Base-by-base conservation (phyloP, 92 coral and sea anemone species). In the Phenganax stokvisi region DNA sequence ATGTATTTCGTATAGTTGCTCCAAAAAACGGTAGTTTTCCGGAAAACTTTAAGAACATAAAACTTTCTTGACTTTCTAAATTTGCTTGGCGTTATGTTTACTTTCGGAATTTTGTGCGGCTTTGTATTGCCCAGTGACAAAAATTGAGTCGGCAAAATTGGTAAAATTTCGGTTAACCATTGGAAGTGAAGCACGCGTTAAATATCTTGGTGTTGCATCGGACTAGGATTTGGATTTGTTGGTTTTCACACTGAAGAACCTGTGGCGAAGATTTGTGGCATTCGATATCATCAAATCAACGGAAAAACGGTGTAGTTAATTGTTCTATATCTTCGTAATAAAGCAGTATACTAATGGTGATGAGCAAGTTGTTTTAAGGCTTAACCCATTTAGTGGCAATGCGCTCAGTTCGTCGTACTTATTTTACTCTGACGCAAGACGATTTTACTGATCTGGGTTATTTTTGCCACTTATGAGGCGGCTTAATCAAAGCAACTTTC, bases 241-340 rank as follows among this genome's bases (percentile, higher is more conserved):
- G 87, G 97, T 81, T 94, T 94, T 91, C 94, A 91, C 71, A 60
- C 98, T 83, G 90, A 86, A 84, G 94, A 91, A 30, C 89, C 89
- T 80, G 94, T 94, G 75, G 89, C 89, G 86, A 89, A 89, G 88
- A 90, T 96, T 75, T 87, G 88, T 73, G 87, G 87, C 77, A 87
- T 72, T 75, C 98, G 86, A 78, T 91, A 80, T 91, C 98, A 94
- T 85, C 93, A 89, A 81, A 88, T 94, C 96, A 91, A 87, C 90
- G 98, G 98, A 94, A 94, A 94, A 91, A 94, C 87, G 98, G 98
- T 94, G 98, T 94, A 94, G 98, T 93, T 91, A 86, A 79, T 54
- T 79, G 83, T 79, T 79, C 83, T 54, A 63, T 77, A 37, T 77
- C 65, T 61, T 61, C 70, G 30, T 6, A 64, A 13, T 64, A 64